Evolutionary conservation across 2,797 vertebrate species (phyloP), one percentile per base, ranked within the genome.

Genomic region (Gouania willdenowi): DNA sequence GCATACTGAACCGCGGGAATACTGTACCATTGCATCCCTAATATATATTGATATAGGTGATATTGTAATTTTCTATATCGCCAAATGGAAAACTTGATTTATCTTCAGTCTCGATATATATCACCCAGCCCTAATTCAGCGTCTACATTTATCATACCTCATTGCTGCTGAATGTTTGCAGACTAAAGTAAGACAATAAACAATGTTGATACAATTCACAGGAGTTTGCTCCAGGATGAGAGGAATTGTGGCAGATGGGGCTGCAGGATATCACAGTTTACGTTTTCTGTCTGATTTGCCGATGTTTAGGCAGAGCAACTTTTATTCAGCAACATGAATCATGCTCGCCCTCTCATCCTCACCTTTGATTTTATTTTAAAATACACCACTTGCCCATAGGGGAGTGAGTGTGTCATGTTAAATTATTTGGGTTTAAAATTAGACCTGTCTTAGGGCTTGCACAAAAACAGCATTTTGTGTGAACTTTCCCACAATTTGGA

Each of bases 321-420:
- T 41, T 34, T 46, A n/a, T 33, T 4, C 14, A 68, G 57, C 27
- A 22, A 33, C 0, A 76, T 75, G 51, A 71, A 23, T 79, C 45
- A 62, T 9, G 28, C 29, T 5, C 20, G 5, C 15, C 3, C 66
- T 57, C 41, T 59, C 3, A 25, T 41, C 44, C 59, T 47, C 4
- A 20, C 6, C 28, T 52, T 32, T 30, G 18, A 26, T 51, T 54
- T 46, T 20, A 26, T 51, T 54, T 46, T 20, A 25, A 49, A 43
- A 43, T 41, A 30, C 17, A 22, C 16, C 30, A 25, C 12, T 58
- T 29, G 34, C 41, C 56, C 41, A 8, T 43, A 43, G 55, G 47
- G 18, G 22, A 29, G 35, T 61, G 48, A 63, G 56, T 30, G 2
- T 42, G 23, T 32, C 29, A 27, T 26, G 30, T 28, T 30, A 21